Evolutionary conservation across 2,888 invertebrate genomes (phyloP), one percentile per base, ranked within the genome.

Genomic region (Melanotus villosus): DNA sequence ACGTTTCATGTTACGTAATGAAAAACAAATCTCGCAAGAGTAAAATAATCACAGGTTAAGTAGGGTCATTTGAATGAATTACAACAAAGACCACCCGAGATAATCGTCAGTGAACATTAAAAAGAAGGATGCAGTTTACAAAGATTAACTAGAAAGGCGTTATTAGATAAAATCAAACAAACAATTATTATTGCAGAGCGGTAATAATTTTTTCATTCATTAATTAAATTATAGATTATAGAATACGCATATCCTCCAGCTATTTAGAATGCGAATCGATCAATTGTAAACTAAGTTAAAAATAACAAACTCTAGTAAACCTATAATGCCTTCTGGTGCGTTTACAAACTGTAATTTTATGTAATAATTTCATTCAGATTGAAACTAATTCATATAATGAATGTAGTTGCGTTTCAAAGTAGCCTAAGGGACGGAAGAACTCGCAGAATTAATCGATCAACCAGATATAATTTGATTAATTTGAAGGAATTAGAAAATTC

Each of bases 351-450:
- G 56, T 45, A 64, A 64, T 64, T 64, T 64, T 26, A 43, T 30
- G 43, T 43, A 56, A 64, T 56, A 54, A 64, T 64, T 64, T 54
- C 41, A 52, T 54, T 64, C 21, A 32, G 21, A 54, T 64, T 56
- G 64, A 64, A 64, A 64, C 54, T 56, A 54, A 64, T 64, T 38
- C 41, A 3, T 18, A 30, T 43, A 56, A 64, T 64, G 54, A 32
- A 52, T 52, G 38, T 10, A 64, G 54, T 14, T 56, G 18, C 34
- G 56, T 18, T 54, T 64, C 43, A 56, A 30, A 14, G 18, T 26
- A 52, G 54, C 50, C 52, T 19, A 7, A 21, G 32, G 64, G 41
- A 26, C 38, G 64, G 54, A 64, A 56, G 38, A 52, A 64, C 41
- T 56, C 54, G 64, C 41, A 56, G 34, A 32, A 64, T 56, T 19